Evolutionary conservation across 2,113 vertebrate species (phyloP).

Genomic region (Stomatorhinus ivindoensis): DNA sequence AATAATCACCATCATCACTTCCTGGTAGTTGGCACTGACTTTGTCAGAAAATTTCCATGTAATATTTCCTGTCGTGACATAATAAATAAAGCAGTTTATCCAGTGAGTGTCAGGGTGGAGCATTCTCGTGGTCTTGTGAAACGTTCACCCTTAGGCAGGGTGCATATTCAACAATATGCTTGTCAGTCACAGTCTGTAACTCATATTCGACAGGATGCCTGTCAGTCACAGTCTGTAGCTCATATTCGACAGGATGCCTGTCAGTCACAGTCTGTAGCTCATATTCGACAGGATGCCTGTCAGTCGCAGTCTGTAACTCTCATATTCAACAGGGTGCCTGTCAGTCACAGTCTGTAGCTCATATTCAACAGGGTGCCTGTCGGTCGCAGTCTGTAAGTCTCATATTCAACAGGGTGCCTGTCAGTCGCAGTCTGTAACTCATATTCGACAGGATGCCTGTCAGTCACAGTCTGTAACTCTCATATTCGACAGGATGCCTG

Average conservation of each 20-base stretch:
- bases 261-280: not conserved
- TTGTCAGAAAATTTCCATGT: conserved; percentile 22
- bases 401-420: too few relatives aligned
- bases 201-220: not conserved
- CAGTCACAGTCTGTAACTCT: not conserved
- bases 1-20: not conserved
- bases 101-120: not conserved
- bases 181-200: not conserved
- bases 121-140: not conserved
- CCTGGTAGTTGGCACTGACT: not conserved
- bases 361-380: too few relatives aligned
- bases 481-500: not conserved
- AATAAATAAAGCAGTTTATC: not conserved
- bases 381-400: too few relatives aligned
- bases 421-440: too few relatives aligned
- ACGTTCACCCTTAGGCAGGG: not conserved
- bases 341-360: not conserved
- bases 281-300: not conserved
- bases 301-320: too few relatives aligned
- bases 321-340: too few relatives aligned
- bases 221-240: not conserved
- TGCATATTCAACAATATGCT: not conserved
- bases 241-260: not conserved
- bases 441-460: not conserved
- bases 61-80: not conserved